phyloP scores from a whole-genome alignment of 2,888 invertebrate species.

The Anarsia innoxiella region DNA sequence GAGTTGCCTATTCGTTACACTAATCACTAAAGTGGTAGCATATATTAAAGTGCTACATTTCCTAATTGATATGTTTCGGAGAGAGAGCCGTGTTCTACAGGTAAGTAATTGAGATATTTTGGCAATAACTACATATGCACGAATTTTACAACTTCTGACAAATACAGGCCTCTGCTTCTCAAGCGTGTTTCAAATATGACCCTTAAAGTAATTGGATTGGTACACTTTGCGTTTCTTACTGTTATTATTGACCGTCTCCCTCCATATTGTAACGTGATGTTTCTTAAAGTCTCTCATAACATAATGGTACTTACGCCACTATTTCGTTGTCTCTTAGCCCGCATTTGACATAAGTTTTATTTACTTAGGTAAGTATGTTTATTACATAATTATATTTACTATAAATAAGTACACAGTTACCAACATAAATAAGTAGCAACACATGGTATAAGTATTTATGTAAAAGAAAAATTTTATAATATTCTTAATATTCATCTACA shows the following conservation, averaged over 20 bases:
- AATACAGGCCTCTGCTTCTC: slow-evolving; percentile 47
- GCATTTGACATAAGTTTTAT: slow-evolving; percentile 68
- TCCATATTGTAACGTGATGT: too few relatives aligned
- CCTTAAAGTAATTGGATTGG: too few relatives aligned
- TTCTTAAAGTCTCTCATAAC: too few relatives aligned
- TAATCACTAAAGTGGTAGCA: too few relatives aligned
- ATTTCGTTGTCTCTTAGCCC: slow-evolving; percentile 70
- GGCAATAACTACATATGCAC: neutral
- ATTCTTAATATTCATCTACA: neutral
- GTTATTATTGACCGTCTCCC: too few relatives aligned
- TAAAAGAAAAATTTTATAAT: neutral
- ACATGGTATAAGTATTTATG: neutral
- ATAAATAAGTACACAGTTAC: neutral
- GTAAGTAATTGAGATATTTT: neutral
- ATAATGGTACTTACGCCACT: slow-evolving; percentile 26
- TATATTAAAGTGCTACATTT: too few relatives aligned
- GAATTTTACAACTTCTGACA: slow-evolving; percentile 53
- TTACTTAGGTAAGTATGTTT: neutral
- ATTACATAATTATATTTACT: neutral
- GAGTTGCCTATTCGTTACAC: too few relatives aligned
- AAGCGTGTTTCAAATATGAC: too few relatives aligned
- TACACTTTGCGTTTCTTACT: too few relatives aligned
- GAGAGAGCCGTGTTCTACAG: slow-evolving; percentile 1
- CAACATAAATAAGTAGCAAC: neutral
- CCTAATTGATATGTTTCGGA: too few relatives aligned